These are phyloP conservation scores for Platygyra sinensis DNA, from an alignment of 64 coral and sea anemone species.

Conservation along the genomic window DNA sequence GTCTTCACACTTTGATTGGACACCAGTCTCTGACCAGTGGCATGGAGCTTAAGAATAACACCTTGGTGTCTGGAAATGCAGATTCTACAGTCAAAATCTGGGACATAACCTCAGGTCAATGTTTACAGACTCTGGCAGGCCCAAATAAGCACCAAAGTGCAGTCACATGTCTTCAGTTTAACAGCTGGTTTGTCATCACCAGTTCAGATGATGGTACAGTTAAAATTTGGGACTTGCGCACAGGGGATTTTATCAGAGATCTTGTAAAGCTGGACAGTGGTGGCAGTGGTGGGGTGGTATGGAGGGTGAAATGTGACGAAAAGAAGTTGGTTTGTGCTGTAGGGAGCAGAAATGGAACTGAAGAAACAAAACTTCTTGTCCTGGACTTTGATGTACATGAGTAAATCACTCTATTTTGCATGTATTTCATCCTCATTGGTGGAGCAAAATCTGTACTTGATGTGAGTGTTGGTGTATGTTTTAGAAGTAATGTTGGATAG, in stretches of 20 bases:
- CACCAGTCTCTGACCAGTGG: slow-evolving; percentile 98
- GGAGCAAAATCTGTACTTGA: not conserved
- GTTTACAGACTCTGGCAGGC: slow-evolving; percentile 92
- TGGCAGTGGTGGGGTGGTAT: slow-evolving; percentile 96
- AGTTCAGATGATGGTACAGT: slow-evolving; percentile 99
- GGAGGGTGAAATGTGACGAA: slow-evolving; percentile 97
- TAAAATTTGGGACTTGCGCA: slow-evolving; percentile 95
- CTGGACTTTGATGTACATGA: slow-evolving; percentile 97
- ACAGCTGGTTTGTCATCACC: slow-evolving; percentile 97
- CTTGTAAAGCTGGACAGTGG: slow-evolving; percentile 98
- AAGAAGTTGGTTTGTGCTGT: slow-evolving; percentile 99
- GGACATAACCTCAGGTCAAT: slow-evolving; percentile 97
- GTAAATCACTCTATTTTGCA: slow-evolving; percentile 12
- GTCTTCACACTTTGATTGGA: slow-evolving; percentile 93
- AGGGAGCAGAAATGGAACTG: slow-evolving; percentile 98
- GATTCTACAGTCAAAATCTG: slow-evolving; percentile 99
- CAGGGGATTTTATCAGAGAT: slow-evolving; percentile 97
- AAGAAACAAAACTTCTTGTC: slow-evolving; percentile 98
- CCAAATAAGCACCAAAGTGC: slow-evolving; percentile 99
- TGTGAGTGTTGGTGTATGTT: not conserved
- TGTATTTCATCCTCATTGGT: not conserved
- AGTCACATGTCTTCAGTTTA: slow-evolving; percentile 97
- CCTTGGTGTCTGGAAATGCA: slow-evolving; percentile 97
- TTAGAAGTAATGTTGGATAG: not conserved
- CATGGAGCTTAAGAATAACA: slow-evolving; percentile 97